Evolutionary conservation across 2,797 vertebrate species (phyloP).

Genomic region (Amblyraja radiata): DNA sequence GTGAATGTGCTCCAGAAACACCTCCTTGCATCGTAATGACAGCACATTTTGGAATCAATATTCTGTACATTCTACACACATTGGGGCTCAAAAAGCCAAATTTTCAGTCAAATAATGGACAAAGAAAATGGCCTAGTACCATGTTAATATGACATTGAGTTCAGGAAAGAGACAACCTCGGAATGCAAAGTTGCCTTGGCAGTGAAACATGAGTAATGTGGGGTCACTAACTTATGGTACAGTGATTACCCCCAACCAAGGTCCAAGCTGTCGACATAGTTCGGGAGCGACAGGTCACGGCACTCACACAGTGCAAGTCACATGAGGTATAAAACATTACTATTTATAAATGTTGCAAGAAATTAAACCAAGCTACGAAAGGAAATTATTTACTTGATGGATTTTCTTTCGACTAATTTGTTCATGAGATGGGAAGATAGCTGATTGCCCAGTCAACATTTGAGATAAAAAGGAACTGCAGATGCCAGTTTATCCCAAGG

Average conservation of each 20-base stretch:
- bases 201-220: neutral
- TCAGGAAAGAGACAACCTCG: too few species aligned
- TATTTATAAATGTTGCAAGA: neutral
- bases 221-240: neutral
- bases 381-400: neutral
- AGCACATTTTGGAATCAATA: neutral
- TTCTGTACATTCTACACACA: neutral
- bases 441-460: too few species aligned
- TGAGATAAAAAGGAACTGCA: too few species aligned
- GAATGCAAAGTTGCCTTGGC: neutral
- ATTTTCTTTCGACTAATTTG: neutral
- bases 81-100: neutral
- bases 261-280: conserved; percentile 8
- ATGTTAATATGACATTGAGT: neutral
- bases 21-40: too few species aligned
- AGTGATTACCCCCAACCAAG: neutral
- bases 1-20: neutral
- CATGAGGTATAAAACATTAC: neutral
- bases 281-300: neutral
- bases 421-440: neutral
- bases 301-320: neutral
- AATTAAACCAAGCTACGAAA: neutral
- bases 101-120: neutral
- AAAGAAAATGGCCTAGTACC: neutral
- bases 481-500: too few species aligned